These are phyloP conservation scores for Resseliella maxima DNA, from an alignment of 2,888 invertebrate species.

Conservation along the genomic window DNA sequence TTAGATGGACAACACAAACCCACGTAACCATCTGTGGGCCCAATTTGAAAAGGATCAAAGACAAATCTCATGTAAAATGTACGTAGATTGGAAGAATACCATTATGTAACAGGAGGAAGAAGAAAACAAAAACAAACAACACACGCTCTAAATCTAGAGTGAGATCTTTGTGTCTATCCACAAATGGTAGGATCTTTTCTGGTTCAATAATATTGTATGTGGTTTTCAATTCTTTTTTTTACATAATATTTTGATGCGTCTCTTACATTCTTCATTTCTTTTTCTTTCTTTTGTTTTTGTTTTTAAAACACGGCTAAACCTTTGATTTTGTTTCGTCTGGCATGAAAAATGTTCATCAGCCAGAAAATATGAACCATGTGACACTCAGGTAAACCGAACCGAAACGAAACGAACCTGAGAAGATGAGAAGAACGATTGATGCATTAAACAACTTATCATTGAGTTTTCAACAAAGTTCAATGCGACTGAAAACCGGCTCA, in stretches of 20 bases:
- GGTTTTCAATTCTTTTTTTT: conserved; percentile 30
- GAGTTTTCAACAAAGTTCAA: conserved; percentile 19
- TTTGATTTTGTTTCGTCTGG: not conserved
- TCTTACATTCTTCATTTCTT: not conserved
- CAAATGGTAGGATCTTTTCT: not conserved
- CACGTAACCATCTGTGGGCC: not conserved
- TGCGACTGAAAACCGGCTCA: conserved; percentile 18
- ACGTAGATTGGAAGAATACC: not conserved
- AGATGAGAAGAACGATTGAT: not conserved
- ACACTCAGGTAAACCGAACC: conserved; percentile 15
- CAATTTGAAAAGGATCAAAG: not conserved
- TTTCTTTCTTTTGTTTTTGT: not conserved
- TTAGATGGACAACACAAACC: not conserved
- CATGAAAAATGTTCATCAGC: conserved; percentile 15
- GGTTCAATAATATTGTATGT: not conserved
- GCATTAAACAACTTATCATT: conserved; percentile 37
- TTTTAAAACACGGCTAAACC: not conserved
- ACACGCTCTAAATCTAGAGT: not conserved
- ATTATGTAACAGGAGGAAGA: not conserved
- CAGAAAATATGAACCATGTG: conserved; percentile 23
- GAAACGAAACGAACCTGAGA: not conserved
- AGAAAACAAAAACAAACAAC: not conserved
- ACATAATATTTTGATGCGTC: conserved; percentile 43
- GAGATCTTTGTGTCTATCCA: not conserved
- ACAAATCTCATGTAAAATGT: not conserved